Percentiles rank a stretch among this genome's conserved stretches.
These are phyloP conservation scores for Apeltes quadracus DNA, from an alignment of 2,113 vertebrate genomes.

Conservation along the genomic window DNA sequence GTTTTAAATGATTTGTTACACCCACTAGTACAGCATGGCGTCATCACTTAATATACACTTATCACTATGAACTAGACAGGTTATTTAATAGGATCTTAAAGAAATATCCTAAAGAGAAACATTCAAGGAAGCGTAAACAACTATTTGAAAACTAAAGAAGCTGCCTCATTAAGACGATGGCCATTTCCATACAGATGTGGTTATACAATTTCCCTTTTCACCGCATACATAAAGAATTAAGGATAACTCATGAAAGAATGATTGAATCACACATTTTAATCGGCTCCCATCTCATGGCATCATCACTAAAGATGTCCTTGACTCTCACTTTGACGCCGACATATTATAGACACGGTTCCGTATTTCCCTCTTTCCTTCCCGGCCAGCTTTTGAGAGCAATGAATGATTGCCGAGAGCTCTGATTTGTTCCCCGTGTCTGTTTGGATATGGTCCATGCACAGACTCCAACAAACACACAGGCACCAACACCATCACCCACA, in stretches of 20 bases:
- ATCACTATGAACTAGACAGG: not conserved
- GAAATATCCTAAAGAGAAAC: slow-evolving; percentile 20
- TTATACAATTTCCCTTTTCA: slow-evolving; percentile 17
- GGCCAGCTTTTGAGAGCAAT: slow-evolving; percentile 66
- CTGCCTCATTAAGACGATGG: slow-evolving; percentile 32
- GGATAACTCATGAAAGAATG: slow-evolving; percentile 52
- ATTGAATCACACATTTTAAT: slow-evolving; percentile 66
- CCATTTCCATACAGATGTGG: slow-evolving; percentile 46
- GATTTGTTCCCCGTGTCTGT: slow-evolving; percentile 75
- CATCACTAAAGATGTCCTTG: slow-evolving; percentile 72
- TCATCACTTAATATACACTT: not conserved
- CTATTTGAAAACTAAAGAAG: slow-evolving; percentile 21
- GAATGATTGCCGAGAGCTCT: slow-evolving; percentile 73
- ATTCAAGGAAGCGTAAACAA: slow-evolving; percentile 23
- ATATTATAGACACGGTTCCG: slow-evolving; percentile 59
- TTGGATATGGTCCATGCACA: slow-evolving; percentile 72
- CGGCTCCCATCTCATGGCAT: slow-evolving; percentile 47
- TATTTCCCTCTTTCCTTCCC: slow-evolving; percentile 64
- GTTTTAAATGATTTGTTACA: not conserved
- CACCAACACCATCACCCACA: slow-evolving; percentile 59
- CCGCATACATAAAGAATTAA: slow-evolving; percentile 40
- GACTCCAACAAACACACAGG: slow-evolving; percentile 39
- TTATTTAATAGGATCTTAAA: slow-evolving; percentile 24
- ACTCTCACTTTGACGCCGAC: slow-evolving; percentile 74
- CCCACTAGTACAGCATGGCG: not conserved